These are phyloP conservation scores for Furcifer pardalis DNA, from an alignment of 2,797 vertebrate species.

Conservation along the genomic window DNA sequence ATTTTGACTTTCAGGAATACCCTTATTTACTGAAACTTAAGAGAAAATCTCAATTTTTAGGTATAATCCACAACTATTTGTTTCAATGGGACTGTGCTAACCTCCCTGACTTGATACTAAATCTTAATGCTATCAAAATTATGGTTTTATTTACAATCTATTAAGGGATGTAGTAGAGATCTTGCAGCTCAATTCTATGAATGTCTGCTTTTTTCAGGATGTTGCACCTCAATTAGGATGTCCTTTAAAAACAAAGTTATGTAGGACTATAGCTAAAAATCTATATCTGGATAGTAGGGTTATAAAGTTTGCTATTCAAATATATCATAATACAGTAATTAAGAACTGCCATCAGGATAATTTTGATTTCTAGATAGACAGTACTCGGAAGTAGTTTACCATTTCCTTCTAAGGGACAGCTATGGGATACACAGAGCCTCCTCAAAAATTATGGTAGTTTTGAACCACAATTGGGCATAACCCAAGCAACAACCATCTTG, in stretches of 20 bases:
- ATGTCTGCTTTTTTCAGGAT: background rate
- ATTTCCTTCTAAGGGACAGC: no score
- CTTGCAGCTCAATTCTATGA: background rate
- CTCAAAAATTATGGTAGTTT: no score
- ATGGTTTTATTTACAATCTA: background rate
- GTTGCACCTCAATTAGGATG: background rate
- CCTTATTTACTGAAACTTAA: no score
- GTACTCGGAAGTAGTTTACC: no score
- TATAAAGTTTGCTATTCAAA: background rate
- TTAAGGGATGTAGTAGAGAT: background rate
- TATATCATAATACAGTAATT: no score
- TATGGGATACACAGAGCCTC: no score
- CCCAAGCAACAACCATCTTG: no score
- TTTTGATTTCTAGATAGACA: no score
- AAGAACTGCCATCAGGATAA: no score
- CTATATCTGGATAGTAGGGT: no score
- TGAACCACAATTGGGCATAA: no score
- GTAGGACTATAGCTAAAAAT: background rate
- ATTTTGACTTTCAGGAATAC: background rate
- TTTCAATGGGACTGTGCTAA: background rate
- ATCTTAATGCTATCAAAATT: background rate
- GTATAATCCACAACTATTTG: background rate
- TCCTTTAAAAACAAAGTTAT: background rate
- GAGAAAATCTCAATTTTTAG: no score
- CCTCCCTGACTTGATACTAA: background rate